These are phyloP conservation scores for Andrena camellia DNA, from an alignment of 2,888 invertebrate genomes.

Conservation along the genomic window DNA sequence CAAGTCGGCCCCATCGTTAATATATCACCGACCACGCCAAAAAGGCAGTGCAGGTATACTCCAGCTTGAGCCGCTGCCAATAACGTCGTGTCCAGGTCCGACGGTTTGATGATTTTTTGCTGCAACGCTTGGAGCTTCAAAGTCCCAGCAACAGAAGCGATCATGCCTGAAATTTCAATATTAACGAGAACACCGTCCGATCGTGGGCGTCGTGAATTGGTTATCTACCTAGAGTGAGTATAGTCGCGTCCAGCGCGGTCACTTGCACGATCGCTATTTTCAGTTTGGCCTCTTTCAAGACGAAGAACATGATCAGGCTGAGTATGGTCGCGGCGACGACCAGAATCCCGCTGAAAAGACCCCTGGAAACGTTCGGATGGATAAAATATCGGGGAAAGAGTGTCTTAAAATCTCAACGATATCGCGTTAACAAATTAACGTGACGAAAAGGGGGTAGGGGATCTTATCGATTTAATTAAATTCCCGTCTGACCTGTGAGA, in stretches of 20 bases:
- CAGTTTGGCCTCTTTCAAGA: slow-evolving; percentile 88
- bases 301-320: slow-evolving; percentile 95
- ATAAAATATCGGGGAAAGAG: background rate
- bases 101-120: slow-evolving; percentile 78
- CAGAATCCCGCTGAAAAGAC: slow-evolving; percentile 90
- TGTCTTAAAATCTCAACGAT: slow-evolving; percentile 34
- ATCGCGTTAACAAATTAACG: slow-evolving; percentile 50
- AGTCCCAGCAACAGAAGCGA: slow-evolving; percentile 77
- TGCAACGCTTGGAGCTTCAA: slow-evolving; percentile 77
- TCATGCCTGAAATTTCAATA: slow-evolving; percentile 69
- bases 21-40: slow-evolving; percentile 92
- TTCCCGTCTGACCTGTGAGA: slow-evolving; percentile 88
- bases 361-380: slow-evolving; percentile 81
- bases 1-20: slow-evolving; percentile 86
- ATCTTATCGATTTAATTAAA: slow-evolving; percentile 50
- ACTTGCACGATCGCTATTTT: slow-evolving; percentile 81
- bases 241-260: slow-evolving; percentile 79
- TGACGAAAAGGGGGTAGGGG: background rate
- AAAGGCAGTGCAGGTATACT: slow-evolving; percentile 93
- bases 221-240: slow-evolving; percentile 76
- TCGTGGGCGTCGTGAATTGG: too few species aligned
- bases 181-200: background rate
- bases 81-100: slow-evolving; percentile 91
- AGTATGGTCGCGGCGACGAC: slow-evolving; percentile 94
- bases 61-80: slow-evolving; percentile 95